These are phyloP conservation scores for Chinchilla lanigera DNA, from an alignment of 2,113 vertebrate species.

Conservation along the genomic window DNA sequence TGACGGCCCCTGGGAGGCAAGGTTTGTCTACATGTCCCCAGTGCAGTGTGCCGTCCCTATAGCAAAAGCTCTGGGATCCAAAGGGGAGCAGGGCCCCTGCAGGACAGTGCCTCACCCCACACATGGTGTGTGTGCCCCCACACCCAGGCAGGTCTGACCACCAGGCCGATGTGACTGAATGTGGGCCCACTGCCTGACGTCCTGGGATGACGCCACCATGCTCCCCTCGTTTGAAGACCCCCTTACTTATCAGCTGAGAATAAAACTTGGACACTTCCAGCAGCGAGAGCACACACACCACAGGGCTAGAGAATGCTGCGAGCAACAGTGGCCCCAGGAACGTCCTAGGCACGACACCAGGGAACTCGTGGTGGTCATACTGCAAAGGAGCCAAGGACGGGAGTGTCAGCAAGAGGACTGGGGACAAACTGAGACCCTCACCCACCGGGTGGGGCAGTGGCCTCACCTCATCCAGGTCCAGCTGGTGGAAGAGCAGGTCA, in stretches of 20 bases:
- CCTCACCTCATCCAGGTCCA: slow-evolving; percentile 91
- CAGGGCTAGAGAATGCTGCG: slow-evolving; percentile 89
- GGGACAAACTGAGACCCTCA: not conserved
- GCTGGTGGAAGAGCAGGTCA: slow-evolving; percentile 93
- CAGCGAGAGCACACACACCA: slow-evolving; percentile 86
- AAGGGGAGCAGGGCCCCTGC: not conserved
- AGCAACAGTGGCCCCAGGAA: slow-evolving; percentile 94
- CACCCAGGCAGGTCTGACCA: not conserved
- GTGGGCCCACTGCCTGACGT: not conserved
- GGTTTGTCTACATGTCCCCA: not conserved
- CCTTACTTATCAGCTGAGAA: slow-evolving; percentile 91
- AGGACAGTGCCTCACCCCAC: not conserved
- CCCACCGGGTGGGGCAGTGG: fast-evolving
- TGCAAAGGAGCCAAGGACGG: slow-evolving; percentile 79
- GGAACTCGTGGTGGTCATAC: slow-evolving; percentile 98
- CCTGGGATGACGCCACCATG: fast-evolving
- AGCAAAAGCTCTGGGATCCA: not conserved
- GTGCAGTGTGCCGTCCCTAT: not conserved
- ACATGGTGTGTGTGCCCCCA: not conserved
- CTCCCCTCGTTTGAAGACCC: not conserved
- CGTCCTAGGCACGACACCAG: slow-evolving; percentile 96
- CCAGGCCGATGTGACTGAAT: fast-evolving
- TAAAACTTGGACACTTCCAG: slow-evolving; percentile 92
- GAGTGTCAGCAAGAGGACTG: not conserved
- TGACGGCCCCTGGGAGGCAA: fast-evolving